These are phyloP conservation scores for Nephrotoma flavescens DNA, from an alignment of 2,888 invertebrate genomes.

Conservation along the genomic window DNA sequence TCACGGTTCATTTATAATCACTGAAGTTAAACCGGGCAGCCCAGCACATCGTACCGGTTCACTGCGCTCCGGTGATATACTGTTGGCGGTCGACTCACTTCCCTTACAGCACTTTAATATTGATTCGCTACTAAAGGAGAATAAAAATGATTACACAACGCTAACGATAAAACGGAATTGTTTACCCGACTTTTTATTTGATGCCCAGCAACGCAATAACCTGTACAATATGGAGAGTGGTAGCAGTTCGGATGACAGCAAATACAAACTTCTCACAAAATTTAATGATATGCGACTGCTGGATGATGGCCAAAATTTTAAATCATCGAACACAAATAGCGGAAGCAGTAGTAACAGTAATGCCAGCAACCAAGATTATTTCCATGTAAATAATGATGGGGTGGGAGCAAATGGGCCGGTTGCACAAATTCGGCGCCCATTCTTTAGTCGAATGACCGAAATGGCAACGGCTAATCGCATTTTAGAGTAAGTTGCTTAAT, in stretches of 20 bases:
- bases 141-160: constrained; percentile 26
- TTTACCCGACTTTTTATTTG: constrained; percentile 29
- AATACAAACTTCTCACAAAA: constrained; percentile 8
- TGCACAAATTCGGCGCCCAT: constrained; percentile 25
- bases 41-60: constrained; percentile 83
- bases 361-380: constrained; percentile 1
- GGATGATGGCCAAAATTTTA: neutral
- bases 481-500: constrained; percentile 14
- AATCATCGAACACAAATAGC: neutral
- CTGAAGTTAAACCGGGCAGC: constrained; percentile 80
- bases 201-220: constrained; percentile 20
- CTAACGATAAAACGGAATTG: constrained; percentile 30
- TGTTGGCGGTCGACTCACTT: constrained; percentile 76
- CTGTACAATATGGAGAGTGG: constrained; percentile 18
- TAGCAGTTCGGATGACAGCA: constrained; percentile 24
- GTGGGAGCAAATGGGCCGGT: constrained; percentile 13
- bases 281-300: neutral
- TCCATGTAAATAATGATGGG: neutral
- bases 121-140: constrained; percentile 28
- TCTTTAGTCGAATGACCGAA: constrained; percentile 9
- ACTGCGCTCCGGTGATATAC: constrained; percentile 68
- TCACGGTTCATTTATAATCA: constrained; percentile 53
- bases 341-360: constrained; percentile 2
- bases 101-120: constrained; percentile 42
- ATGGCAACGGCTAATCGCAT: constrained; percentile 21